Base-by-base conservation (phyloP, 2,113 vertebrate genomes). In the Etia nguti region DNA sequence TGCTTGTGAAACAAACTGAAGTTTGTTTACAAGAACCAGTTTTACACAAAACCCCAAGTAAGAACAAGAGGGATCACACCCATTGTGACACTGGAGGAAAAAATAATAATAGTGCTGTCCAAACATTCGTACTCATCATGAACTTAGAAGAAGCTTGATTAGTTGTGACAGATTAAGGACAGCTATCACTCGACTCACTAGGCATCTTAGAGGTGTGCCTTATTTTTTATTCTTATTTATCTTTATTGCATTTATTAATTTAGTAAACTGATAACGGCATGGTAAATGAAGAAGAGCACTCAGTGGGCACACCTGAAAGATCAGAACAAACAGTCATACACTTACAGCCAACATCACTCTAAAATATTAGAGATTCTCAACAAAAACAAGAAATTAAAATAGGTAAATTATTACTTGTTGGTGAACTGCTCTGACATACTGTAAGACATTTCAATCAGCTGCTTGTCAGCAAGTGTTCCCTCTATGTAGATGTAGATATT, bases 331-430 rank as follows among this genome's bases (percentile, higher is more conserved):
- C 31, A 62, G 29, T 0, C 59, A 62, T 16, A 62, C 20, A 31
- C 31, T 4, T 31, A 31, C 31, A 31, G 31, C 20, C 5, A 34
- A 29, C 56, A 0, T 59, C 3, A 13, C 24, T 29, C 7, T 57
- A 57, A 26, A 26, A 15, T 2, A 26, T 10, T 60, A 31, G 57
- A 60, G 15, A 31, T 60, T 60, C 57, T 18, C 29, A 34, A 12
- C 59, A 62, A 36, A 62, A 62, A n/a, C 59, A 62, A n/a, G 0
- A 62, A 62, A 12, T 31, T 6, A 59, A 62, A 4, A 0, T 0
- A 18, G 3, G 29, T 62, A 1, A 62, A 62, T 62, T 62, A 36
- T 62, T 56, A 24, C 2, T 55, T 12, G n/a, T 24, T 55, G 24
- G 22, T 26, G 7, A 57, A 57, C 11, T 26, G 6, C 11, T 26